These are phyloP conservation scores for Heliothis subflexa DNA, from an alignment of 1,140 invertebrate species.

Conservation along the genomic window DNA sequence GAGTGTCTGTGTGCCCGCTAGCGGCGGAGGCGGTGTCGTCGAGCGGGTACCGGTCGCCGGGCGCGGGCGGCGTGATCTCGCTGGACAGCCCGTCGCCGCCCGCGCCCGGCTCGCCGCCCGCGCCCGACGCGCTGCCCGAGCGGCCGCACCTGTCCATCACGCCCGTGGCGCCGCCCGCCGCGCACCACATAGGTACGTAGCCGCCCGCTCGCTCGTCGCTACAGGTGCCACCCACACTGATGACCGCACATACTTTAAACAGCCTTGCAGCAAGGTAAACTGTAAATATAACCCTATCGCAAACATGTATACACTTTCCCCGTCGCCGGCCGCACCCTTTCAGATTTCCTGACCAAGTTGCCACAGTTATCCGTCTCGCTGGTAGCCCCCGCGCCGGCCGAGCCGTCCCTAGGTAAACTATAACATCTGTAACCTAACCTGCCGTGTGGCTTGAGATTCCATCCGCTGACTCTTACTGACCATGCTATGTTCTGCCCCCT, in stretches of 20 bases:
- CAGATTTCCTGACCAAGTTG: conserved; percentile 26
- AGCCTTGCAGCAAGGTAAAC: too few relatives aligned
- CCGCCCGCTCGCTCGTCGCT: neutral
- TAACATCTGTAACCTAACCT: neutral
- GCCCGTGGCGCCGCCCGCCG: conserved; percentile 37
- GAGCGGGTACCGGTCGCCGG: conserved; percentile 85
- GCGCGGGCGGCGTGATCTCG: conserved; percentile 83
- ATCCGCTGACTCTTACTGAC: conserved; percentile 2
- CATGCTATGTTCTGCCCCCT: conserved; percentile 22
- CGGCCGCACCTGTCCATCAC: conserved; percentile 58
- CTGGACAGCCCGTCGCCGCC: conserved; percentile 88
- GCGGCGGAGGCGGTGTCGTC: conserved; percentile 85
- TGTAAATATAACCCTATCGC: neutral
- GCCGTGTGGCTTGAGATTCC: neutral
- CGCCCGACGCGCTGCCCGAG: conserved; percentile 49
- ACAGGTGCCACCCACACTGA: too few relatives aligned
- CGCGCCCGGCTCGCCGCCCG: conserved; percentile 66
- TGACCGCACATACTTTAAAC: too few relatives aligned
- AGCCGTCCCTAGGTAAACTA: conserved; percentile 29
- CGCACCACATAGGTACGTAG: conserved; percentile 9
- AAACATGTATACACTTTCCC: conserved; percentile 8
- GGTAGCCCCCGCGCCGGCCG: conserved; percentile 8
- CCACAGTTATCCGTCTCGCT: conserved; percentile 28
- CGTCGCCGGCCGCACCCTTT: conserved; percentile 15
- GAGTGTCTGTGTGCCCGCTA: conserved; percentile 21